Evolutionary conservation across 1,140 invertebrate genomes (phyloP).

Genomic region (Drosophila orosa): DNA sequence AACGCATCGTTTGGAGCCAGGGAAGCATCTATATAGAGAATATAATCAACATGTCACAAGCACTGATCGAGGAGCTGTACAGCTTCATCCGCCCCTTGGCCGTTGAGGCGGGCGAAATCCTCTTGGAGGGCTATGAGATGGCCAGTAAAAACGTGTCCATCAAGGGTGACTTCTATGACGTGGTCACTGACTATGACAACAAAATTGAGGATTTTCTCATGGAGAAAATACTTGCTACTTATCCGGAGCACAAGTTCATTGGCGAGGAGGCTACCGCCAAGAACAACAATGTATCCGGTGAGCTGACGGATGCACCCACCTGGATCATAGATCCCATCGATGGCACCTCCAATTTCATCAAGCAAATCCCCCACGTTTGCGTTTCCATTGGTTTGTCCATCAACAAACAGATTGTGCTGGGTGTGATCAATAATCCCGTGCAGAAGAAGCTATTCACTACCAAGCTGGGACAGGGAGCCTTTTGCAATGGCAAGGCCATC

Average conservation of each 20-base stretch:
- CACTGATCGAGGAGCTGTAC: slow-evolving; percentile 86
- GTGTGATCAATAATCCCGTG: slow-evolving; percentile 92
- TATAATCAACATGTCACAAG: slow-evolving; percentile 50
- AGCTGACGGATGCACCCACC: slow-evolving; percentile 91
- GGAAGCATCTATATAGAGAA: neutral
- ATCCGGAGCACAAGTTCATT: slow-evolving; percentile 93
- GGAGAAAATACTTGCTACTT: slow-evolving; percentile 87
- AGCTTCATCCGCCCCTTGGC: slow-evolving; percentile 85
- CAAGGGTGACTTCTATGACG: slow-evolving; percentile 89
- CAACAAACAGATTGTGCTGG: slow-evolving; percentile 88
- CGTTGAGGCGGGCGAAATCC: slow-evolving; percentile 68
- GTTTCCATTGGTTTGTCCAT: slow-evolving; percentile 88
- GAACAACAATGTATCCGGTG: slow-evolving; percentile 86
- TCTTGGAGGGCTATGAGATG: slow-evolving; percentile 85
- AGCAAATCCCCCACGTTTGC: slow-evolving; percentile 87
- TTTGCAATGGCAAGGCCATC: slow-evolving; percentile 88
- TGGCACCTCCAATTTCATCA: slow-evolving; percentile 91
- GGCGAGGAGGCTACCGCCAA: slow-evolving; percentile 91
- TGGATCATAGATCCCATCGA: slow-evolving; percentile 95
- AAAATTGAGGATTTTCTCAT: slow-evolving; percentile 92
- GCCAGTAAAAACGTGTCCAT: slow-evolving; percentile 84
- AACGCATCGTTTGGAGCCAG: slow-evolving; percentile 25
- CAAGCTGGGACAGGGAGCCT: slow-evolving; percentile 89
- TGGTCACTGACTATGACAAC: slow-evolving; percentile 93
- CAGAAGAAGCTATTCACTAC: slow-evolving; percentile 90